Base-by-base conservation (phyloP, 1,140 invertebrate species). In the Zaprionus davidi region DNA sequence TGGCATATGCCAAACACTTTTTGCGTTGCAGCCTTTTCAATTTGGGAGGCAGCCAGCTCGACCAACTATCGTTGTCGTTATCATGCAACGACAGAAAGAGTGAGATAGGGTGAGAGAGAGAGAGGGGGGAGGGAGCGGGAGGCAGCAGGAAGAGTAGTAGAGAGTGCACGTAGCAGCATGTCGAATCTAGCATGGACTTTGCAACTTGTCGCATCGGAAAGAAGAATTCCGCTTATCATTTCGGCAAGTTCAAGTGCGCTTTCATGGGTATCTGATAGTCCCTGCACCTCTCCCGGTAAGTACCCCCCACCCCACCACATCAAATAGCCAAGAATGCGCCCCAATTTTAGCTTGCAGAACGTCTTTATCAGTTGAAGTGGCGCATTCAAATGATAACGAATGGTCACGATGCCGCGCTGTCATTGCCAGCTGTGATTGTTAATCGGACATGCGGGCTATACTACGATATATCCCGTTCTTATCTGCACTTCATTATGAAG, bases 21-120 rank as follows among this genome's bases (percentile, higher is more conserved):
- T 78, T 70, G 71, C 66, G 67, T 72, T 86, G 76, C 83, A 57
- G 62, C 55, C 78, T 88, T 86, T 88, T 80, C 73, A 83, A 86
- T 86, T 86, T 86, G 80, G 77, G 87, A 56, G 36, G 53, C 69
- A 53, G 64, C 38, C 63, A 66, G 49, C 49, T 63, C 66, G 60
- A 20, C 36, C 60, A 65, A 62, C 68, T 71, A 55, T 73, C 81
- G 81, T 84, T 73, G 69, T 69, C 81, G 75, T 74, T 74, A 68
- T 77, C 71, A 58, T 51, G 34, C 51, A 41, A 12, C 9, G 17
- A 7, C 71, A 31, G 58, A 7, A 4, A 5, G 15, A 5, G 38
- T 3, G 41, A 17, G 2, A 44, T 7, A 9, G 6, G 2, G n/a
- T 0, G 2, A 46, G 41, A 5, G 41, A 7, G 41, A 2, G 15